These are phyloP conservation scores for Cataglyphis altisquamis DNA, from an alignment of 2,888 invertebrate genomes.

Conservation along the genomic window DNA sequence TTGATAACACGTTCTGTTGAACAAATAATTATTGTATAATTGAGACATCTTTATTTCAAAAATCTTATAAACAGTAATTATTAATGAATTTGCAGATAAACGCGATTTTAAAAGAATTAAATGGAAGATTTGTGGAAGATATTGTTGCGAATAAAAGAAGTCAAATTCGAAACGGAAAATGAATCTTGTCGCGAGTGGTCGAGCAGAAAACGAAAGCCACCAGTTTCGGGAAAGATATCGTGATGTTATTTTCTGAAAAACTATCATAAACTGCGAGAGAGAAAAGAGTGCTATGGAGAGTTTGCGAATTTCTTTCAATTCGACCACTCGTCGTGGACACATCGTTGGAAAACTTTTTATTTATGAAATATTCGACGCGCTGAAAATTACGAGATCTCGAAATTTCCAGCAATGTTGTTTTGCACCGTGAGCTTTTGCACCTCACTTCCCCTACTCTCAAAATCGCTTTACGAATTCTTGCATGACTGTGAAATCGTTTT, in stretches of 20 bases:
- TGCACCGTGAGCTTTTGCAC: background rate
- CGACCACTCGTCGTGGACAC: conserved; percentile 57
- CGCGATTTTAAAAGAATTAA: background rate
- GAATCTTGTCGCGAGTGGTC: conserved; percentile 69
- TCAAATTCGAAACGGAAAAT: conserved; percentile 76
- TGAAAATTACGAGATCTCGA: conserved; percentile 63
- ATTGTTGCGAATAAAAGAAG: conserved; percentile 64
- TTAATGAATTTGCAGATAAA: background rate
- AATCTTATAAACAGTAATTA: conserved; percentile 49
- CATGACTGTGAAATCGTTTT: conserved; percentile 32
- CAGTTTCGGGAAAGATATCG: conserved; percentile 38
- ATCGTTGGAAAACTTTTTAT: conserved; percentile 71
- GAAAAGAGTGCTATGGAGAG: conserved; percentile 48
- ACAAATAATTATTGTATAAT: background rate
- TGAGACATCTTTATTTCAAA: background rate
- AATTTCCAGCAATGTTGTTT: conserved; percentile 48
- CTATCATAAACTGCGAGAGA: conserved; percentile 72
- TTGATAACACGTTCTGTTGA: background rate
- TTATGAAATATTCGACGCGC: conserved; percentile 68
- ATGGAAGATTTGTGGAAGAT: background rate
- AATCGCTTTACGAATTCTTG: conserved; percentile 39
- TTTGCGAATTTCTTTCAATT: conserved; percentile 64
- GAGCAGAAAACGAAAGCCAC: conserved; percentile 12
- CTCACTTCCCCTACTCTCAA: background rate
- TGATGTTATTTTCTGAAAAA: conserved; percentile 71